Conservation (phyloP, 2,888 invertebrate species). For the Sminthurides aquaticus region DNA sequence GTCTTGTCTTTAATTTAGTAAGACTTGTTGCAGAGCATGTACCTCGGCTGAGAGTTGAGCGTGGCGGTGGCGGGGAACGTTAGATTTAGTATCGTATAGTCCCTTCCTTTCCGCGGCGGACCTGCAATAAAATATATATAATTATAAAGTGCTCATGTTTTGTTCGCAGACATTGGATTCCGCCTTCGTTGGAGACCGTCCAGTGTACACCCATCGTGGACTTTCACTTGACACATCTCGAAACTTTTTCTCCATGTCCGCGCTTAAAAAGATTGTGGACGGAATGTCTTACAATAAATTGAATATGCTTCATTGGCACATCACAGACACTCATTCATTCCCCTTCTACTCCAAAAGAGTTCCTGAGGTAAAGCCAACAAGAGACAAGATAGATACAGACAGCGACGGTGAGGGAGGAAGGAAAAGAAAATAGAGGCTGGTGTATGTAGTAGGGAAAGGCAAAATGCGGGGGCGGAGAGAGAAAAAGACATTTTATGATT, state of each 20-base stretch:
- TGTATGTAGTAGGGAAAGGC: not conserved
- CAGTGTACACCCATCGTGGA: slow-evolving; percentile 53
- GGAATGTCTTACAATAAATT: slow-evolving; percentile 77
- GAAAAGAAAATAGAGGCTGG: not conserved
- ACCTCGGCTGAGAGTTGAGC: too few species aligned
- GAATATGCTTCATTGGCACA: slow-evolving; percentile 53
- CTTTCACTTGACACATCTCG: slow-evolving; percentile 53
- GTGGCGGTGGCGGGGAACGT: too few species aligned
- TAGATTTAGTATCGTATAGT: too few species aligned
- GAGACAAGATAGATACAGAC: too few species aligned
- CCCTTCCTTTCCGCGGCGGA: too few species aligned
- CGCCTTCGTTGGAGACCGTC: slow-evolving; percentile 58
- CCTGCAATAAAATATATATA: too few species aligned
- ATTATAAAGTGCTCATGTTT: too few species aligned
- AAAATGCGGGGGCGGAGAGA: not conserved
- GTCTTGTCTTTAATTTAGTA: too few species aligned
- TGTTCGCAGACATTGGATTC: slow-evolving; percentile 52
- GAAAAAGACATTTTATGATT: not conserved
- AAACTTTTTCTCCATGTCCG: slow-evolving; percentile 52
- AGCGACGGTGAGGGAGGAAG: too few species aligned
- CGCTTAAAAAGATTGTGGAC: slow-evolving; percentile 65
- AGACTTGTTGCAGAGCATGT: too few species aligned
- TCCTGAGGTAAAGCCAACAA: slow-evolving; percentile 50
- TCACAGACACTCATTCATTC: slow-evolving; percentile 52
- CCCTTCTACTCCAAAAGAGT: slow-evolving; percentile 49